Percentiles rank a stretch among this genome's conserved stretches.
These are phyloP conservation scores for Microdon myrmicae DNA, from an alignment of 2,888 invertebrate species.

Conservation along the genomic window DNA sequence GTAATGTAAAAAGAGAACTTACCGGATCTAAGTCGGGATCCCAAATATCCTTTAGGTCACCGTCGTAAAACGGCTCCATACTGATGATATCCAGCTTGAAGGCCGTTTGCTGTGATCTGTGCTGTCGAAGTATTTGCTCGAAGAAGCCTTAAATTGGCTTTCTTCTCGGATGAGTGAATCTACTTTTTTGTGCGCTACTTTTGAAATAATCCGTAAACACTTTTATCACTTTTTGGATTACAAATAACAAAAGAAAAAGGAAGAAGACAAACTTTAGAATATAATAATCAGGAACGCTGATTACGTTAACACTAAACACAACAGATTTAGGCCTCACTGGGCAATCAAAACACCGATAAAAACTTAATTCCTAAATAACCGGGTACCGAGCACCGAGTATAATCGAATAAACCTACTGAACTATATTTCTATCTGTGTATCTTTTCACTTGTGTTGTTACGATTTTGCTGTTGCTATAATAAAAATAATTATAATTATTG, in stretches of 20 bases:
- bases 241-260: conserved; percentile 4
- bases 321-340: conserved; percentile 9
- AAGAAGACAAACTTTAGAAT: no score
- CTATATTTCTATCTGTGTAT: conserved; percentile 8
- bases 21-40: conserved; percentile 86
- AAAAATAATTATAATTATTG: no score
- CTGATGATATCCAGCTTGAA: conserved; percentile 56
- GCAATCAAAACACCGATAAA: conserved; percentile 16
- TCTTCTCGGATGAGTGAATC: no score
- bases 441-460: conserved; percentile 26
- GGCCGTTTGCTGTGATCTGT: conserved; percentile 36
- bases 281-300: no score
- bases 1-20: conserved; percentile 68
- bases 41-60: conserved; percentile 83
- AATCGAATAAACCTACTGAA: conserved; percentile 12
- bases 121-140: conserved; percentile 23
- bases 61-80: conserved; percentile 82
- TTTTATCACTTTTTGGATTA: conserved; percentile 23
- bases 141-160: conserved; percentile 4
- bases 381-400: neutral
- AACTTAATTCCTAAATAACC: no score
- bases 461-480: no score
- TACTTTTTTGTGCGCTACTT: no score
- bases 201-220: no score
- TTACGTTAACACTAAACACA: conserved; percentile 15